Percentiles rank a stretch among this genome's conserved stretches.
Conservation (phyloP, 2,797 vertebrate species). For the Ctenochaetus hawaiiensis region DNA sequence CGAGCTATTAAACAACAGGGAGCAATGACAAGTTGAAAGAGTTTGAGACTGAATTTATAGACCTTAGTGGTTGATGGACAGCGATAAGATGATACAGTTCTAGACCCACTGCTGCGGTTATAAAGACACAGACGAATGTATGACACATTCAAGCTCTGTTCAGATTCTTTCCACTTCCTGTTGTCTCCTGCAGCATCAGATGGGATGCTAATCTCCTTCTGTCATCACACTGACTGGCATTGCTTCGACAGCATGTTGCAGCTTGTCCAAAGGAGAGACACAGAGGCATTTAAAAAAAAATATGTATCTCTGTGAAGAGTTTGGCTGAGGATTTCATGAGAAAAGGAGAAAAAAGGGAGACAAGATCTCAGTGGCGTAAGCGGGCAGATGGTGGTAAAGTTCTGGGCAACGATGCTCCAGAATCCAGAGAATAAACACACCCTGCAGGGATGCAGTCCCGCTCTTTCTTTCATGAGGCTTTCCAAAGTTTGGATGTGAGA, state of each 20-base stretch:
- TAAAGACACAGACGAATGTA: neutral
- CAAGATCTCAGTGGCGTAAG: constrained; percentile 5
- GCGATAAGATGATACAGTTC: constrained; percentile 9
- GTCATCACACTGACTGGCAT: constrained; percentile 10
- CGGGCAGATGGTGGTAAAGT: constrained; percentile 3
- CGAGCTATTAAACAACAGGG: constrained; percentile 12
- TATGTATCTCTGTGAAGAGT: constrained; percentile 5
- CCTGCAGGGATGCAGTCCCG: constrained; percentile 29
- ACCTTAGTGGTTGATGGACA: constrained; percentile 16
- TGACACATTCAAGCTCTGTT: neutral
- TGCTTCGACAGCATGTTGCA: constrained; percentile 22
- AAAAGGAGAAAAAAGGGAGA: neutral
- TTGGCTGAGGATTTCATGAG: constrained; percentile 3
- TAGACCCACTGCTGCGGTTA: neutral
- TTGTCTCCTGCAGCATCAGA: constrained; percentile 20
- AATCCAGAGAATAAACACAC: constrained; percentile 36
- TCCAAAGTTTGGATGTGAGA: constrained; percentile 38
- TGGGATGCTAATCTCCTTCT: constrained; percentile 18
- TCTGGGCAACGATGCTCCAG: constrained; percentile 13
- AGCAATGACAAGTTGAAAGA: constrained; percentile 20
- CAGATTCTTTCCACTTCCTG: constrained; percentile 31
- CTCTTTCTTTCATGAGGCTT: constrained; percentile 55
- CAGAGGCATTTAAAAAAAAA: constrained; percentile 6
- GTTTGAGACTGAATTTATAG: neutral
- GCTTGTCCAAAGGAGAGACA: constrained; percentile 18